Percentiles rank a stretch among this genome's conserved stretches.
phyloP scores from a whole-genome alignment of 2,888 invertebrate genomes.

The Rhamnusium bicolor region DNA sequence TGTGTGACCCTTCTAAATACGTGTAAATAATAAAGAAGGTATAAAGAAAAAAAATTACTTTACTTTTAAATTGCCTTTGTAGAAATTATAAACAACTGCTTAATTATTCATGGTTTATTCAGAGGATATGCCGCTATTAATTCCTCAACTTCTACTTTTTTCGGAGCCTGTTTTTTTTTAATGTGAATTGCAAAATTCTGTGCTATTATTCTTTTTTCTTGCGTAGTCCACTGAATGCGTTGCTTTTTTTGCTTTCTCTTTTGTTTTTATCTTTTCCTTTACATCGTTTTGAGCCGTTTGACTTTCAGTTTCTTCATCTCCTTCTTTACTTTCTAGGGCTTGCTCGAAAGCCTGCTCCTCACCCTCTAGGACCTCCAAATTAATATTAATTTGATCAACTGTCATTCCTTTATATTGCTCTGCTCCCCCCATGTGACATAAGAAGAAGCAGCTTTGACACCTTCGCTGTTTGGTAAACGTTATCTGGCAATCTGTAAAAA shows the following conservation, averaged over 20 bases:
- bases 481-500: too few relatives aligned
- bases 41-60: too few relatives aligned
- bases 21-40: too few relatives aligned
- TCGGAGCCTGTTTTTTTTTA: background rate
- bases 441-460: conserved; percentile 40
- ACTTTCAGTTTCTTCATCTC: background rate
- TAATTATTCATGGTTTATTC: background rate
- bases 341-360: too few relatives aligned
- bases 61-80: background rate
- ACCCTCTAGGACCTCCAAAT: conserved; percentile 79
- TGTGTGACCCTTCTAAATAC: too few relatives aligned
- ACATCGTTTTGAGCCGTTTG: background rate
- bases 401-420: conserved; percentile 36
- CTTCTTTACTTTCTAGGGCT: too few relatives aligned
- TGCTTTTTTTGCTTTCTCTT: background rate
- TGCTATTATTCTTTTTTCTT: background rate
- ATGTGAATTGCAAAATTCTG: background rate
- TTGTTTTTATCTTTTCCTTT: background rate
- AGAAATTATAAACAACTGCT: background rate
- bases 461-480: conserved; percentile 48
- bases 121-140: background rate
- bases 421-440: conserved; percentile 34
- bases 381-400: conserved; percentile 40
- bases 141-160: background rate
- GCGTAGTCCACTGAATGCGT: background rate